phyloP scores from a whole-genome alignment of 2,113 vertebrate species.

The Pimephales promelas region DNA sequence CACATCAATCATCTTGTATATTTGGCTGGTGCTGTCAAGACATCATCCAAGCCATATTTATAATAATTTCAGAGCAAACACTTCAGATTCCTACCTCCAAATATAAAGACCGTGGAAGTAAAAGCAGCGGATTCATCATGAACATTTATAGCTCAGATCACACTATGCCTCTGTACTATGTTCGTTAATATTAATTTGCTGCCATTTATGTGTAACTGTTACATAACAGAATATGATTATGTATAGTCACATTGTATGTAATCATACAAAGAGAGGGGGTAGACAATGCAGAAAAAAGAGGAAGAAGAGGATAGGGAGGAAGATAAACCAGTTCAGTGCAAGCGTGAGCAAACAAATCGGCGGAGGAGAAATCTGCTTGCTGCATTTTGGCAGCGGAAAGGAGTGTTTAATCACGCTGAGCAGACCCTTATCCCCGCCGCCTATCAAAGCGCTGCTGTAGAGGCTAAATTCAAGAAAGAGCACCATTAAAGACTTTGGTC shows the following conservation, averaged over 20 bases:
- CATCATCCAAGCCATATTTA: slow-evolving; percentile 70
- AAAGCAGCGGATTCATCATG: slow-evolving; percentile 70
- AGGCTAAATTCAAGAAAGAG: slow-evolving; percentile 49
- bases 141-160: slow-evolving; percentile 60
- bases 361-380: background rate
- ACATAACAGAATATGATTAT: slow-evolving; percentile 4
- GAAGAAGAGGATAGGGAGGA: background rate
- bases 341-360: background rate
- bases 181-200: slow-evolving; percentile 41
- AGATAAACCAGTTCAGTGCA: background rate
- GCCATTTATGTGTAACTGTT: slow-evolving; percentile 46
- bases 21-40: slow-evolving; percentile 75
- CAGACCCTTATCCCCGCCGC: slow-evolving; percentile 33
- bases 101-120: slow-evolving; percentile 70
- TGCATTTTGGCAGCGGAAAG: slow-evolving; percentile 20
- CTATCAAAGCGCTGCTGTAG: slow-evolving; percentile 43
- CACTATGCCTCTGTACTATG: slow-evolving; percentile 43
- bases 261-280: slow-evolving; percentile 24
- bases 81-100: slow-evolving; percentile 61
- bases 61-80: slow-evolving; percentile 69
- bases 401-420: slow-evolving; percentile 33
- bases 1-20: slow-evolving; percentile 76
- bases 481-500: slow-evolving; percentile 50
- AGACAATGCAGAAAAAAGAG: background rate
- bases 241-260: slow-evolving; percentile 7